Evolutionary conservation across 2,888 invertebrate species (phyloP).

Genomic region (Leptopterna dolabrata): DNA sequence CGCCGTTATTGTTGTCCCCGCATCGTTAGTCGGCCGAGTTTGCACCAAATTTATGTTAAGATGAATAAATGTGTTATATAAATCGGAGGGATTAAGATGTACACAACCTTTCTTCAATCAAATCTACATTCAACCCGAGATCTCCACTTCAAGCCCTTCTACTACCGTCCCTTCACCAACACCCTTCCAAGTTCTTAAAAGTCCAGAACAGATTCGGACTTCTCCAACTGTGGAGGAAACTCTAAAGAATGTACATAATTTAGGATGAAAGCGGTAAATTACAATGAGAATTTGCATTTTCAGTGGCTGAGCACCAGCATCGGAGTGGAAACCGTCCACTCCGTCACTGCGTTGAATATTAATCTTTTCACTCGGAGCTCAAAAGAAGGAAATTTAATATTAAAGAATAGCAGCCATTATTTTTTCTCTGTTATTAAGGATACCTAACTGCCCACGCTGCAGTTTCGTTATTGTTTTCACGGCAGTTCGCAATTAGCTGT

Average conservation of each 20-base stretch:
- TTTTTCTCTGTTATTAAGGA: not conserved
- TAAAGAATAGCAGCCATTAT: slow-evolving; percentile 1
- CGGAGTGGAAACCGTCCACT: not conserved
- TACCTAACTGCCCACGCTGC: not conserved
- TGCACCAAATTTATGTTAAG: no score
- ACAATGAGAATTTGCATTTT: slow-evolving; percentile 13
- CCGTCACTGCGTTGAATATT: slow-evolving; percentile 24
- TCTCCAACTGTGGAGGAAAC: not conserved
- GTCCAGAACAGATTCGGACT: not conserved
- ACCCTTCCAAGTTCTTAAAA: not conserved
- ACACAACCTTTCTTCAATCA: no score
- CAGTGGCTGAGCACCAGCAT: not conserved
- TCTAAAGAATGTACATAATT: slow-evolving; percentile 19
- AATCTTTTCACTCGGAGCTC: not conserved
- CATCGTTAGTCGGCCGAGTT: no score
- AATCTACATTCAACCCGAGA: no score
- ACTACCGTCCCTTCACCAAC: not conserved
- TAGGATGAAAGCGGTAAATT: slow-evolving; percentile 19
- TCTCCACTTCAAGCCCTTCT: no score
- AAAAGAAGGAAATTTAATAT: not conserved
- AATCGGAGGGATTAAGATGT: no score
- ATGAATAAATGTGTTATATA: no score
- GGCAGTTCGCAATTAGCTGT: not conserved
- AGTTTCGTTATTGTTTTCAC: not conserved
- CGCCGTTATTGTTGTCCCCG: no score